phyloP scores from a whole-genome alignment of 2,888 invertebrate genomes.

The Chromoteleia sp. region DNA sequence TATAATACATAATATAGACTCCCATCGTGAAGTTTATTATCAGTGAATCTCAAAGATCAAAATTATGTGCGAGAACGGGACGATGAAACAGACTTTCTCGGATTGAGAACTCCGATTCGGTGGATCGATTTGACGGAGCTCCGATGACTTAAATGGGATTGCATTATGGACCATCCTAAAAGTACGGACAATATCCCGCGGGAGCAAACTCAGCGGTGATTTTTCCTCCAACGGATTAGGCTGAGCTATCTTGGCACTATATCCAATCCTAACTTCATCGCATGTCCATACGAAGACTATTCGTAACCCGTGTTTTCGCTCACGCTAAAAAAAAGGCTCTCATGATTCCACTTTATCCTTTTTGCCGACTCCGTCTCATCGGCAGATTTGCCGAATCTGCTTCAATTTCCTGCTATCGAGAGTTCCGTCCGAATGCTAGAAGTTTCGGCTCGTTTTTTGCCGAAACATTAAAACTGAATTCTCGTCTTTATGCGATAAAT shows the following conservation, averaged over 20 bases:
- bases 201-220: constrained; percentile 74
- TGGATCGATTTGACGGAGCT: constrained; percentile 70
- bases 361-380: constrained; percentile 31
- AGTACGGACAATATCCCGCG: constrained; percentile 73
- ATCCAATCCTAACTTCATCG: constrained; percentile 42
- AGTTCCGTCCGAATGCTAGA: constrained; percentile 20
- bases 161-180: constrained; percentile 72
- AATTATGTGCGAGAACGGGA: constrained; percentile 27
- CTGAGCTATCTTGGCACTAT: constrained; percentile 31
- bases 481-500: constrained; percentile 46
- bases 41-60: constrained; percentile 27
- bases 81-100: constrained; percentile 48
- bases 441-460: constrained; percentile 51
- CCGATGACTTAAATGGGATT: constrained; percentile 73
- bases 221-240: constrained; percentile 60
- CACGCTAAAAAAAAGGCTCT: constrained; percentile 45
- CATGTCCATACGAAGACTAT: constrained; percentile 51
- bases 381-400: constrained; percentile 38
- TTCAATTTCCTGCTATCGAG: constrained; percentile 55
- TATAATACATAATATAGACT: too few species aligned
- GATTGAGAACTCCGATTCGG: constrained; percentile 49
- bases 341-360: constrained; percentile 28
- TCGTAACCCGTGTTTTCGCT: constrained; percentile 54
- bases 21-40: constrained; percentile 22
- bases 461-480: constrained; percentile 58